Evolutionary conservation across 2,888 invertebrate genomes (phyloP).

Genomic region (Drosophila cyrtoloma): DNA sequence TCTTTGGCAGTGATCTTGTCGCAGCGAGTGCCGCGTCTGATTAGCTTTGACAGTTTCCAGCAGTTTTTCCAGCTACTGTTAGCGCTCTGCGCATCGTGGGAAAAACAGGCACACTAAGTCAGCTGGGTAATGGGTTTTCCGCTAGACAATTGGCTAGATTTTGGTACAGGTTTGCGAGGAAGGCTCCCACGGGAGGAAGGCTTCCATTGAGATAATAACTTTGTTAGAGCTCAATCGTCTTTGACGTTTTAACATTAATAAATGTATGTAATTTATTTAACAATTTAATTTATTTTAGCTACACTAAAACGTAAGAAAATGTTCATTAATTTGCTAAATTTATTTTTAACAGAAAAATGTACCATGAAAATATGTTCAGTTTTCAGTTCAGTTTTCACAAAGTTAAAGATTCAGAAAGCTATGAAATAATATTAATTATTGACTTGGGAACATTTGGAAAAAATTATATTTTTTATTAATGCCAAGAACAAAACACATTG

Average conservation of each 20-base stretch:
- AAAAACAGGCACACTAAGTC: conserved; percentile 27
- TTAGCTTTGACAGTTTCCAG: conserved; percentile 75
- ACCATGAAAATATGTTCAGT: too few species aligned
- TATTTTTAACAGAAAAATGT: too few species aligned
- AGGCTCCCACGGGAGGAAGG: neutral
- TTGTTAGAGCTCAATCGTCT: neutral
- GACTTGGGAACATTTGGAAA: too few species aligned
- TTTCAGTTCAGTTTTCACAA: too few species aligned
- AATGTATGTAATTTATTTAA: neutral
- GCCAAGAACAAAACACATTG: too few species aligned
- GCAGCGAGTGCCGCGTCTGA: conserved; percentile 69
- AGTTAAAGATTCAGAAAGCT: too few species aligned
- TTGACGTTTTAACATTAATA: neutral
- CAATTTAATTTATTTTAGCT: neutral
- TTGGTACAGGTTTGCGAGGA: neutral
- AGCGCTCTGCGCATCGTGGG: conserved; percentile 57
- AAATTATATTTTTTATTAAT: too few species aligned
- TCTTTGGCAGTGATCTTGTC: conserved; percentile 76
- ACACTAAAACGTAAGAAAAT: too few species aligned
- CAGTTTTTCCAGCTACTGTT: conserved; percentile 70
- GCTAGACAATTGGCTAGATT: conserved; percentile 2
- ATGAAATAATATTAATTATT: too few species aligned
- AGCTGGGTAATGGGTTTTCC: neutral
- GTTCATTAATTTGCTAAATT: too few species aligned
- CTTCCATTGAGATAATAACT: neutral